Base-by-base conservation (phyloP, 2,113 vertebrate genomes). In the Bufo gargarizans region DNA sequence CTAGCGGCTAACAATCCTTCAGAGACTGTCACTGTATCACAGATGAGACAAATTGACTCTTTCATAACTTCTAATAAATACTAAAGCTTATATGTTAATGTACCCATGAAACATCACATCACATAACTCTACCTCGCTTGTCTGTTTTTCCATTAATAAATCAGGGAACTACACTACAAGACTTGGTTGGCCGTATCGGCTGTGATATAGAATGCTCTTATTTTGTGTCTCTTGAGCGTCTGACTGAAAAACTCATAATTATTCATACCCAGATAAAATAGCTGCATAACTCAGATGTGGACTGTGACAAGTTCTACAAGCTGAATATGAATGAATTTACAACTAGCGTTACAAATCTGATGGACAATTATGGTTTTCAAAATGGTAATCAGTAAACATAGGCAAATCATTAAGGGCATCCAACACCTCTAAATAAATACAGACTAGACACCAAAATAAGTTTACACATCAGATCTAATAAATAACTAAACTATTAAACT, bases 41-140 rank as follows among this genome's bases (percentile, higher is more conserved):
- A 88, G 72, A 84, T 88, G 87, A 88, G 87, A 65, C 87, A 53
- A 50, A 53, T 53, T 83, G 82, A 83, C 82, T 55, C 59, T 65
- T 56, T 50, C 63, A 53, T 8, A 76, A 76, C 17, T 49, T 50
- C 47, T 50, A 76, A 17, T 76, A 49, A 17, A 19, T 76, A 76
- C 20, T 50, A 50, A 50, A 76, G 72, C 45, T 14, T 49, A 45
- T 19, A 47, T 76, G 72, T 50, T 80, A 80, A 80, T 58, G 59
- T 58, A 58, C 43, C 12, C 14, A 22, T 80, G 50, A 58, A 58
- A 59, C 22, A 59, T 80, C 77, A 59, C 22, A 22, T 80, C 53
- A 14, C 22, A 80, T 80, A 80, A 80, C 12, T 80, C 72, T 50
- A 47, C 19, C 47, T 50, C 47, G 47, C 72, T 20, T 50, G 72